Evolutionary conservation across 2,797 vertebrate genomes (phyloP).

Genomic region (Arctocebus calabarensis): DNA sequence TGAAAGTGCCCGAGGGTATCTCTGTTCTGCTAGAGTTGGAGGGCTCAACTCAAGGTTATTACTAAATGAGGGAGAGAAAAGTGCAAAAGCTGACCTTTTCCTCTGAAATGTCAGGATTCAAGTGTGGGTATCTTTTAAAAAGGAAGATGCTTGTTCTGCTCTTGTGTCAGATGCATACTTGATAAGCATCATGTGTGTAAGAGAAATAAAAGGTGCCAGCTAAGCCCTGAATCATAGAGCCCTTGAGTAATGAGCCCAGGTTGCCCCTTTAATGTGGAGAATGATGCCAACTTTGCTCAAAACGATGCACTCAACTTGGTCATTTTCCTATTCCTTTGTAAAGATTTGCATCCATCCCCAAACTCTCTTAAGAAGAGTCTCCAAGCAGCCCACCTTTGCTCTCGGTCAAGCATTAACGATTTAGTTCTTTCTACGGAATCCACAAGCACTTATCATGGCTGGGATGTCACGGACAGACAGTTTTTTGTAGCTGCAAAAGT

Average conservation of each 20-base stretch:
- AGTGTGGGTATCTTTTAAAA: slow-evolving; percentile 62
- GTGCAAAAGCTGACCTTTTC: slow-evolving; percentile 75
- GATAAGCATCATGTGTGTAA: slow-evolving; percentile 40
- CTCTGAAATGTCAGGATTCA: slow-evolving; percentile 61
- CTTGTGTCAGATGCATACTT: slow-evolving; percentile 52
- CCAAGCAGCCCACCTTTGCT: background rate
- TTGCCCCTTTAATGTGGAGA: background rate
- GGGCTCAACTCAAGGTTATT: slow-evolving; percentile 77
- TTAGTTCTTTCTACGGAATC: background rate
- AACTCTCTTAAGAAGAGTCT: background rate
- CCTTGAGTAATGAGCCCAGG: background rate
- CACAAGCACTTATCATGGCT: background rate
- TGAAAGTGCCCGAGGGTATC: slow-evolving; percentile 74
- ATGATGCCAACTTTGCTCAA: background rate
- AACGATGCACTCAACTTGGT: background rate
- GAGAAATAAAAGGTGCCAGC: background rate
- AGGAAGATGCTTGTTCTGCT: slow-evolving; percentile 43
- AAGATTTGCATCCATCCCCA: background rate
- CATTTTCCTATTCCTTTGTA: background rate
- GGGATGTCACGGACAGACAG: background rate
- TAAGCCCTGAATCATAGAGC: background rate
- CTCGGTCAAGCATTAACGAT: background rate
- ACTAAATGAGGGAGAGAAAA: slow-evolving; percentile 71
- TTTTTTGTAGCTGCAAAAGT: background rate
- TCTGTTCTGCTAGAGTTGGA: slow-evolving; percentile 75